Percentiles rank a stretch among this genome's conserved stretches.
Evolutionary conservation across 2,113 vertebrate species (phyloP).

Genomic region (Stercorarius parasiticus): DNA sequence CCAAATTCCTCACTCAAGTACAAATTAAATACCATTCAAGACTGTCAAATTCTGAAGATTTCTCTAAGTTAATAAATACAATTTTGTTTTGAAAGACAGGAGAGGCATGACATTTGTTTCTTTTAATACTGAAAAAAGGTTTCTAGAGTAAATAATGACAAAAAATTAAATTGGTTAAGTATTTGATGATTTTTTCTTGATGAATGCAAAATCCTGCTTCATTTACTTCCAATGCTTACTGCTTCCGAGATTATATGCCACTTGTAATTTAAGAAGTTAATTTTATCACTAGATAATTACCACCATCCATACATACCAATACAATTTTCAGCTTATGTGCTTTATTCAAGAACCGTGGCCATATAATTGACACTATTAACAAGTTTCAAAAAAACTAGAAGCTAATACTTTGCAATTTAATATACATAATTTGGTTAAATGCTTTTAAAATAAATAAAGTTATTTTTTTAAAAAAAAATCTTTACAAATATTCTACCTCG

Average conservation of each 20-base stretch:
- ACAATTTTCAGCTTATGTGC: not conserved
- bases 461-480: not conserved
- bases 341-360: not conserved
- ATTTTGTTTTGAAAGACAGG: not conserved
- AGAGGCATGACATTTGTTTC: not conserved
- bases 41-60: not conserved
- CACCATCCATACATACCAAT: not conserved
- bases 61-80: not conserved
- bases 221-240: not conserved
- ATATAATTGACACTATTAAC: not conserved
- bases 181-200: not conserved
- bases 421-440: too few species aligned
- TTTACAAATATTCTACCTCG: not conserved
- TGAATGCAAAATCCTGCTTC: slow-evolving; percentile 16
- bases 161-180: not conserved
- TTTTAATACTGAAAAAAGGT: not conserved
- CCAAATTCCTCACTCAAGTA: not conserved
- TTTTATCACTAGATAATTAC: slow-evolving; percentile 1
- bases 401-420: not conserved
- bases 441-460: too few species aligned
- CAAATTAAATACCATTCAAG: not conserved
- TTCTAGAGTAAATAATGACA: not conserved
- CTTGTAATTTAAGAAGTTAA: not conserved
- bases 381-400: not conserved
- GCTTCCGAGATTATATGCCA: not conserved